Evolutionary conservation across 2,113 vertebrate genomes (phyloP), one percentile per base, ranked within the genome.

Genomic region (Acanthochromis polyacanthus): DNA sequence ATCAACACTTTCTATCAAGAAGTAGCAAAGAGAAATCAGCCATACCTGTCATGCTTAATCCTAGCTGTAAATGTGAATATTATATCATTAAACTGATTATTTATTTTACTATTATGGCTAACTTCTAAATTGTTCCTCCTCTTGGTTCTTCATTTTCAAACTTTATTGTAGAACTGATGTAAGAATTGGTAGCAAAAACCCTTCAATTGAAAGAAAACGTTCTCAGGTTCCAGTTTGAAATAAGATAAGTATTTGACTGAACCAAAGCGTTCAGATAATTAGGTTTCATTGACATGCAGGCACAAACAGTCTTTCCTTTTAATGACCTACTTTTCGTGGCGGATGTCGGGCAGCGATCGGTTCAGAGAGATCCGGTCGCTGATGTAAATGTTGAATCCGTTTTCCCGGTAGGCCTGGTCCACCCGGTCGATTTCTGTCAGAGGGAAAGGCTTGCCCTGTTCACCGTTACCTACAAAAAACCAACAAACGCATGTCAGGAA

Each of bases 301-400:
- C 48, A n/a, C 48, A 50, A 17, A 50, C 6, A 5, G 4, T 30
- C 30, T 30, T 30, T 15, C 12, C 4, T 15, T 14, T 15, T 3
- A 1, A 14, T 3, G 17, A 95, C 98, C 97, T 82, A 99, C 98
- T 98, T 99, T 45, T 93, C 92, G 85, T 99, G 96, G 28, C 98
- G 95, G 91, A 99, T 99, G 87, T 99, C 98, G 0, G 98, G 96
- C 71, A 99, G 90, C 19, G 97, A 99, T 75, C 98, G 95, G 91
- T 99, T 98, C 68, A 99, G 95, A 53, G 98, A 97, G 93, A 99
- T 98, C 85, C 96, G 95, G 90, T 99, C 96, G 17, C 97, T 99
- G 93, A 99, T 95, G 20, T 95, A 99, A 82, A 99, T 99, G 91
- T 99, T 99, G 93, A 99, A 99, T 63, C 98, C 98, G 75, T 99